phyloP scores from a whole-genome alignment of 2,888 invertebrate genomes.

The Agrotis clavis region DNA sequence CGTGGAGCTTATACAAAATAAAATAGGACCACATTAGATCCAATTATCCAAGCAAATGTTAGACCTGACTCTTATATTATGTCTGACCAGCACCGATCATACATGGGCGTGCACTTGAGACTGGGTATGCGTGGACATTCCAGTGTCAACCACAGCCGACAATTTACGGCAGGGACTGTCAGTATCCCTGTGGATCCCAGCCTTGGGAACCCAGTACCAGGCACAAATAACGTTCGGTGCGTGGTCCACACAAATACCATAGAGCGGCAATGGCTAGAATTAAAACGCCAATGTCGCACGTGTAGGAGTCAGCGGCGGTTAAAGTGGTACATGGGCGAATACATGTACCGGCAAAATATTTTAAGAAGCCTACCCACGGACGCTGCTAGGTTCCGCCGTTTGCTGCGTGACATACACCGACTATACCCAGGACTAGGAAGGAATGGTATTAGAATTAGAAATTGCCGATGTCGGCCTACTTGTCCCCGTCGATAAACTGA shows the following conservation, averaged over 20 bases:
- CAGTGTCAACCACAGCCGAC: conserved; percentile 20
- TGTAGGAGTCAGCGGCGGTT: conserved; percentile 32
- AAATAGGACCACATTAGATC: conserved; percentile 26
- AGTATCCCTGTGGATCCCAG: conserved; percentile 30
- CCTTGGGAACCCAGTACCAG: conserved; percentile 24
- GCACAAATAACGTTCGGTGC: conserved; percentile 19
- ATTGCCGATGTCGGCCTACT: conserved; percentile 22
- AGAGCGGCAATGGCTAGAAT: conserved; percentile 24
- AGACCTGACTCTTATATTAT: conserved; percentile 5
- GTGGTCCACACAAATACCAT: not conserved
- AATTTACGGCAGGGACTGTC: conserved; percentile 28
- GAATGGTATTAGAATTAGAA: not conserved
- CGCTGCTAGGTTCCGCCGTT: conserved; percentile 45
- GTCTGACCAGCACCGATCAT: conserved; percentile 27
- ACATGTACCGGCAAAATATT: conserved; percentile 35
- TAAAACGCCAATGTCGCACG: conserved; percentile 15
- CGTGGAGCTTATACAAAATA: conserved; percentile 15
- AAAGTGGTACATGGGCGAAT: too few species aligned
- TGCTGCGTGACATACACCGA: conserved; percentile 21
- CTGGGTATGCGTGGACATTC: conserved; percentile 30
- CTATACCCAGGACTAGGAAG: conserved; percentile 16
- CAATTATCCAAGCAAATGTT: conserved; percentile 15
- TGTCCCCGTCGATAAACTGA: conserved; percentile 18
- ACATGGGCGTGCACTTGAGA: conserved; percentile 17
- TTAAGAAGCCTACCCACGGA: conserved; percentile 35